Conservation (phyloP, 2,113 vertebrate genomes). For the Albula goreensis region DNA sequence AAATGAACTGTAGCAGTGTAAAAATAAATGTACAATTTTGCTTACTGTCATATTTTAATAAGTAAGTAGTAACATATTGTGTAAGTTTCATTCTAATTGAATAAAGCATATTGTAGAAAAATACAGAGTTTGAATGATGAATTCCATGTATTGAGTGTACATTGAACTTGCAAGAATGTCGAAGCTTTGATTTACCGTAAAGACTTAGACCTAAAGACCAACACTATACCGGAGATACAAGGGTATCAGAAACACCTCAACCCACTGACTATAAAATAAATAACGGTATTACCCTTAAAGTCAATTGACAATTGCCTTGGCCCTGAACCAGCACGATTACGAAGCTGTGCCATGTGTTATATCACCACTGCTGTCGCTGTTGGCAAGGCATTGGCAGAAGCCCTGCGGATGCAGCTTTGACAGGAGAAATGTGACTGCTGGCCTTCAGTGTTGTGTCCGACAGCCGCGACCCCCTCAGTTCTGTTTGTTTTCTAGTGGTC, state of each 20-base stretch:
- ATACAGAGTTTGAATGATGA: background rate
- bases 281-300: background rate
- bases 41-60: too few relatives aligned
- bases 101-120: background rate
- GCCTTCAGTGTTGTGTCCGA: conserved; percentile 2
- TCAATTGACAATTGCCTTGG: background rate
- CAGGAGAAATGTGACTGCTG: conserved; percentile 12
- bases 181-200: background rate
- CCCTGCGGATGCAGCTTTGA: conserved; percentile 9
- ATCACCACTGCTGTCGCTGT: conserved; percentile 1
- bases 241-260: too few relatives aligned
- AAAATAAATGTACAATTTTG: too few relatives aligned
- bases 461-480: conserved; percentile 2
- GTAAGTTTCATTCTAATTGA: background rate
- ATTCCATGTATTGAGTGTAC: background rate
- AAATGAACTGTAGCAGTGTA: too few relatives aligned
- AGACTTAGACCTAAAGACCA: too few relatives aligned
- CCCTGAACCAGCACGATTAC: background rate
- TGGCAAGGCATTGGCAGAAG: background rate
- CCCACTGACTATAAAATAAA: too few relatives aligned
- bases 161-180: background rate
- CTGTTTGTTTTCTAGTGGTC: conserved; percentile 24
- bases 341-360: background rate
- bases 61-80: too few relatives aligned
- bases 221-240: too few relatives aligned